Conservation (phyloP, 53 echinoderm and acorn worm genomes). For the Echinarachnius parma region DNA sequence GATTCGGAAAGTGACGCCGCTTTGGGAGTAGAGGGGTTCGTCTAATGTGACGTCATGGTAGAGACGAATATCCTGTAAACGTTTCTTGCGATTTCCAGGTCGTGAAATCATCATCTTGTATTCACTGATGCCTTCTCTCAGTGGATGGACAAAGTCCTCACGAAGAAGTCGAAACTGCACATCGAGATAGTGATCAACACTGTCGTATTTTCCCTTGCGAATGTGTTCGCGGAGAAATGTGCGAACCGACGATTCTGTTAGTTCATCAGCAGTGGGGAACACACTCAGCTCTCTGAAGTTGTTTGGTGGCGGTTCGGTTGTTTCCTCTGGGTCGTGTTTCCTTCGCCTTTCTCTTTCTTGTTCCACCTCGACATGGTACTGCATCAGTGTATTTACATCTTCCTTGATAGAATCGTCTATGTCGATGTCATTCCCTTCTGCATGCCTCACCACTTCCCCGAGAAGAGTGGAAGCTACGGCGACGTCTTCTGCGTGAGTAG, state of each 20-base stretch:
- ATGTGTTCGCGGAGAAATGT: slow-evolving; percentile 67
- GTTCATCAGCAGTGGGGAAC: slow-evolving; percentile 65
- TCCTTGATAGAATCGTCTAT: slow-evolving; percentile 29
- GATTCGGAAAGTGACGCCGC: slow-evolving; percentile 69
- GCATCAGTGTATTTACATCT: slow-evolving; percentile 38
- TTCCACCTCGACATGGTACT: slow-evolving; percentile 35
- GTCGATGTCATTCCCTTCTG: slow-evolving; percentile 36
- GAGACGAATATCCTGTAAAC: slow-evolving; percentile 75
- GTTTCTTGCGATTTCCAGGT: slow-evolving; percentile 32
- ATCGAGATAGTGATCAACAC: slow-evolving; percentile 83
- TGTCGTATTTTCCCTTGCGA: slow-evolving; percentile 58
- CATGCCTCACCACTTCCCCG: slow-evolving; percentile 18
- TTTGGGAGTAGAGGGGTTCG: slow-evolving; percentile 70
- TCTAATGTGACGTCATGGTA: slow-evolving; percentile 72
- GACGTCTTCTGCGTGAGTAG: slow-evolving; percentile 51
- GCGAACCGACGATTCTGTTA: slow-evolving; percentile 39
- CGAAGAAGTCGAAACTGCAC: slow-evolving; percentile 90
- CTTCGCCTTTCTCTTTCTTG: slow-evolving; percentile 30
- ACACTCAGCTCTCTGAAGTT: slow-evolving; percentile 75
- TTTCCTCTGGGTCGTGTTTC: slow-evolving; percentile 18
- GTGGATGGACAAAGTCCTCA: slow-evolving; percentile 83
- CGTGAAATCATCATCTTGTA: slow-evolving; percentile 44
- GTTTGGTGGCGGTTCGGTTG: slow-evolving; percentile 63
- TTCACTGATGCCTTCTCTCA: slow-evolving; percentile 75
- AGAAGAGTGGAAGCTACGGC: slow-evolving; percentile 56